These are phyloP conservation scores for Poeciliopsis turrubarensis DNA, from an alignment of 2,113 vertebrate species.

Conservation along the genomic window DNA sequence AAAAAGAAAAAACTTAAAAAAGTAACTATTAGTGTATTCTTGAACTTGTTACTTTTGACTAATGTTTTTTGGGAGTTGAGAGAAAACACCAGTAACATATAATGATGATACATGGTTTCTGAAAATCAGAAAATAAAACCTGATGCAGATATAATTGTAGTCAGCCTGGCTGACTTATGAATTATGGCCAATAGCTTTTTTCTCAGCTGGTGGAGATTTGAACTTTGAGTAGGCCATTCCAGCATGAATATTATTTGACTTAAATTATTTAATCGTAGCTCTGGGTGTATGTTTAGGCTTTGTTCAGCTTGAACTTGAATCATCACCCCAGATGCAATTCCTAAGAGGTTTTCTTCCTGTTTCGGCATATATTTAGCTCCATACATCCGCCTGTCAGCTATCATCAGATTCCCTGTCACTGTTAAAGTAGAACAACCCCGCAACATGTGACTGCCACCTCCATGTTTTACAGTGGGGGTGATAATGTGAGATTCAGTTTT, in stretches of 20 bases:
- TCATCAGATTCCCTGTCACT: background rate
- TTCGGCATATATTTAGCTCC: background rate
- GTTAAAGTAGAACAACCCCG: background rate
- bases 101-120: background rate
- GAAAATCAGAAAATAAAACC: background rate
- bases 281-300: background rate
- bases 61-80: background rate
- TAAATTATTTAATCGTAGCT: too few relatives aligned
- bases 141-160: background rate
- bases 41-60: background rate
- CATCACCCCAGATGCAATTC: background rate
- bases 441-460: background rate
- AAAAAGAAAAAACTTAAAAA: background rate
- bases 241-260: background rate
- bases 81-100: background rate
- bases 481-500: background rate
- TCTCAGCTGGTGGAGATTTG: background rate
- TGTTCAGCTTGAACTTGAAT: background rate
- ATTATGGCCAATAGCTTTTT: background rate
- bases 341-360: too few relatives aligned
- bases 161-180: background rate
- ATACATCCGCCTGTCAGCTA: background rate
- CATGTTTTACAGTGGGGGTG: background rate
- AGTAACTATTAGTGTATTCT: background rate
- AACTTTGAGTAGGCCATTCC: background rate